These are phyloP conservation scores for Microctenopoma lineatum DNA, from an alignment of 2,797 vertebrate genomes.

Conservation along the genomic window DNA sequence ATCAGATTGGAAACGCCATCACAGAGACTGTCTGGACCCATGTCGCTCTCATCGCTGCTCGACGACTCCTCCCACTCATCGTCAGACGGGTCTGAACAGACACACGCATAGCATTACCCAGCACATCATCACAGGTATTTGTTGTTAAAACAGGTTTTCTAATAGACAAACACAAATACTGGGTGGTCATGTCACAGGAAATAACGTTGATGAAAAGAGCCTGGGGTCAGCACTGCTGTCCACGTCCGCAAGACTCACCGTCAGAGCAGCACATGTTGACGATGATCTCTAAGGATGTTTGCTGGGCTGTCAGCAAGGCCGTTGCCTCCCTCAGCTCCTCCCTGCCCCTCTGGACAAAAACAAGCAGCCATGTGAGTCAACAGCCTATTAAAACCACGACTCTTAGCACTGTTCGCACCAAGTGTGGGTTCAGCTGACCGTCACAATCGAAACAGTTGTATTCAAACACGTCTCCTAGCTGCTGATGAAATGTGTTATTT, in stretches of 20 bases:
- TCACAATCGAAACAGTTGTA: conserved; percentile 3
- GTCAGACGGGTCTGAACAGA: conserved; percentile 88
- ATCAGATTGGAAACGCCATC: conserved; percentile 84
- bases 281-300: conserved; percentile 95
- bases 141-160: conserved; percentile 9
- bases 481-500: background rate
- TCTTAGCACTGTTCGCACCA: conserved; percentile 41
- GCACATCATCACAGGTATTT: background rate
- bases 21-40: conserved; percentile 84
- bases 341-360: conserved; percentile 83
- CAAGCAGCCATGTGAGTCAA: conserved; percentile 64
- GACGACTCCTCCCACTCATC: conserved; percentile 97
- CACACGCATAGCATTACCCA: background rate
- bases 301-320: conserved; percentile 93
- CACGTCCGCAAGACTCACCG: conserved; percentile 83
- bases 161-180: conserved; percentile 30
- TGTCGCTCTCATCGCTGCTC: conserved; percentile 95
- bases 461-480: background rate
- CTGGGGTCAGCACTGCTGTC: conserved; percentile 58
- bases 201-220: conserved; percentile 56
- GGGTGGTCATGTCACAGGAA: conserved; percentile 53
- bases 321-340: conserved; percentile 90
- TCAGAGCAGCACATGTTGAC: conserved; percentile 99
- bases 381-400: conserved; percentile 50
- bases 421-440: conserved; percentile 25